These are phyloP conservation scores for Rhadina sibilatrix DNA, from an alignment of 2,113 vertebrate species.

Conservation along the genomic window DNA sequence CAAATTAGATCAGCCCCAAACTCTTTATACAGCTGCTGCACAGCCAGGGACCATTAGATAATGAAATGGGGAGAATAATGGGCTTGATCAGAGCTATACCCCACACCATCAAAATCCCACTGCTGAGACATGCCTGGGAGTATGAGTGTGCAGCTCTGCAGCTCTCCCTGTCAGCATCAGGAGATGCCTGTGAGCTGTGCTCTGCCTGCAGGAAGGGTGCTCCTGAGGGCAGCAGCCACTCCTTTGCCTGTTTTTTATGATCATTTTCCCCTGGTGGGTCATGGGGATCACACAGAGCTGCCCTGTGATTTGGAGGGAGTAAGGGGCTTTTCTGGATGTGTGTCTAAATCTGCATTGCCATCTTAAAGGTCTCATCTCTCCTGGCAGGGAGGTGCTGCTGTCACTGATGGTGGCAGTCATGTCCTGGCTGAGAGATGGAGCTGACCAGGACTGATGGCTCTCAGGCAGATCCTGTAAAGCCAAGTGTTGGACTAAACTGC, in stretches of 20 bases:
- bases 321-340: not conserved
- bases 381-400: not conserved
- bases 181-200: not conserved
- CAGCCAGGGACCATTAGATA: not conserved
- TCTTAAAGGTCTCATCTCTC: not conserved
- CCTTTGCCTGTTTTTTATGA: not conserved
- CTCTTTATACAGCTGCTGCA: not conserved
- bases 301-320: not conserved
- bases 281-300: not conserved
- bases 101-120: not conserved
- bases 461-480: not conserved
- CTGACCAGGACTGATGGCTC: not conserved
- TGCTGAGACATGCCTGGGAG: not conserved
- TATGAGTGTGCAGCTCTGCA: not conserved
- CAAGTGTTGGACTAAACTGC: not conserved
- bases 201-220: not conserved
- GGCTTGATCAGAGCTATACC: not conserved
- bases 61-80: not conserved
- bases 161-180: fast-evolving
- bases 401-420: not conserved
- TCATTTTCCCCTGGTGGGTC: fast-evolving
- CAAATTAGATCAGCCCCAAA: slow-evolving; percentile 13
- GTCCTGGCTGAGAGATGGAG: not conserved
- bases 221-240: not conserved
- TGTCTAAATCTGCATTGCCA: not conserved